These are phyloP conservation scores for Dasypus novemcinctus DNA, from an alignment of 2,113 vertebrate species.

Conservation along the genomic window DNA sequence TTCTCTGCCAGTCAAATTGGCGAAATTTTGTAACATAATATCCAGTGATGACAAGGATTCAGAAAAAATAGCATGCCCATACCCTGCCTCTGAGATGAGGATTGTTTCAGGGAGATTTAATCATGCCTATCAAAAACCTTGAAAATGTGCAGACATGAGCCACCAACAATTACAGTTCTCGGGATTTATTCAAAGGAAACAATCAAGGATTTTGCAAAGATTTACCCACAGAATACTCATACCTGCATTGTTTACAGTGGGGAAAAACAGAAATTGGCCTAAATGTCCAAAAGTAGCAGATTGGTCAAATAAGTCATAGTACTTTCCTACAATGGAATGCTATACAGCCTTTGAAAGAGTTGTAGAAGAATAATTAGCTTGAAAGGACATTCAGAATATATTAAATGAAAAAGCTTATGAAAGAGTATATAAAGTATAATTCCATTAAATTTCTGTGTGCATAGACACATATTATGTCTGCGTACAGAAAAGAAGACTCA, in stretches of 20 bases:
- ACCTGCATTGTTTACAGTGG: too few relatives aligned
- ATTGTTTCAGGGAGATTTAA: background rate
- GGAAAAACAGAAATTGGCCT: slow-evolving; percentile 18
- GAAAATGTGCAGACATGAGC: background rate
- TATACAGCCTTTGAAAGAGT: background rate
- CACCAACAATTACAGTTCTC: background rate
- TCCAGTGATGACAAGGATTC: background rate
- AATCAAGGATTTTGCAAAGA: background rate
- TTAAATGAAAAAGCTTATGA: background rate
- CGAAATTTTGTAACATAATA: background rate
- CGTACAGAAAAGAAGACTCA: background rate
- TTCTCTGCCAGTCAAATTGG: background rate
- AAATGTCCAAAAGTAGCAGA: background rate
- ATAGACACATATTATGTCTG: too few relatives aligned
- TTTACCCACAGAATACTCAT: background rate
- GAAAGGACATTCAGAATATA: slow-evolving; percentile 23
- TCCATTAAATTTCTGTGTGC: too few relatives aligned
- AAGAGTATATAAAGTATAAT: background rate
- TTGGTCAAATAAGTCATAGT: background rate
- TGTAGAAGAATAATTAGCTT: background rate
- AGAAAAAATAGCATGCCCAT: background rate
- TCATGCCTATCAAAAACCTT: background rate
- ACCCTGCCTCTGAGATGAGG: background rate
- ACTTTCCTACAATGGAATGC: background rate
- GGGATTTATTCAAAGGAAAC: slow-evolving; percentile 21